Conservation (phyloP, 2,113 vertebrate genomes). For the Phoenicopterus ruber region DNA sequence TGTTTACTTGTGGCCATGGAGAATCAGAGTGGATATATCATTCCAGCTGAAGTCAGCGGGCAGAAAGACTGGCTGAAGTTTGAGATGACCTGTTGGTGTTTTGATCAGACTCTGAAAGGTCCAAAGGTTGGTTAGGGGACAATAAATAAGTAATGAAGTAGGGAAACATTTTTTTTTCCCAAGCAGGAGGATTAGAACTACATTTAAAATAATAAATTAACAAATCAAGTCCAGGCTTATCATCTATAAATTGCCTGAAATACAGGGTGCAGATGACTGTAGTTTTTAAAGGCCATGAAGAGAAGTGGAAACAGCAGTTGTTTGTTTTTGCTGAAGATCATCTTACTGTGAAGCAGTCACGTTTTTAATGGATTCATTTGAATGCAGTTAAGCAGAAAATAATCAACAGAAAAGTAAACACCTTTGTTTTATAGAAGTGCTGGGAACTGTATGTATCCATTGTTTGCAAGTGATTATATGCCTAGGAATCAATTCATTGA, state of each 20-base stretch:
- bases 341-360: slow-evolving; percentile 57
- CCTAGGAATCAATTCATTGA: slow-evolving; percentile 50
- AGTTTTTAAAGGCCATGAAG: slow-evolving; percentile 40
- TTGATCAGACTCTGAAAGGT: background rate
- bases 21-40: background rate
- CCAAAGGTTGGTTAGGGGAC: background rate
- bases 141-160: background rate
- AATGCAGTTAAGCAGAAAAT: slow-evolving; percentile 65
- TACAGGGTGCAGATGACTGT: background rate
- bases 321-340: slow-evolving; percentile 60
- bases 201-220: background rate
- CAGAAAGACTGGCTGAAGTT: background rate
- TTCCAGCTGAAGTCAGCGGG: background rate
- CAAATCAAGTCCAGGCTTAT: background rate
- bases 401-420: slow-evolving; percentile 69
- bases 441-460: slow-evolving; percentile 58
- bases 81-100: background rate
- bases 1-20: background rate
- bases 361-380: slow-evolving; percentile 68
- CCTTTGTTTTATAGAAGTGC: slow-evolving; percentile 66
- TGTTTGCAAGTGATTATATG: slow-evolving; percentile 52
- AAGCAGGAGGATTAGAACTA: background rate
- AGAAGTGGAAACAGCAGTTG: slow-evolving; percentile 59
- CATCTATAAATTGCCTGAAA: background rate
- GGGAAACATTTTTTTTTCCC: background rate